Evolutionary conservation across 2,888 invertebrate species (phyloP), one percentile per base, ranked within the genome.

Genomic region (Habrosyne pyritoides): DNA sequence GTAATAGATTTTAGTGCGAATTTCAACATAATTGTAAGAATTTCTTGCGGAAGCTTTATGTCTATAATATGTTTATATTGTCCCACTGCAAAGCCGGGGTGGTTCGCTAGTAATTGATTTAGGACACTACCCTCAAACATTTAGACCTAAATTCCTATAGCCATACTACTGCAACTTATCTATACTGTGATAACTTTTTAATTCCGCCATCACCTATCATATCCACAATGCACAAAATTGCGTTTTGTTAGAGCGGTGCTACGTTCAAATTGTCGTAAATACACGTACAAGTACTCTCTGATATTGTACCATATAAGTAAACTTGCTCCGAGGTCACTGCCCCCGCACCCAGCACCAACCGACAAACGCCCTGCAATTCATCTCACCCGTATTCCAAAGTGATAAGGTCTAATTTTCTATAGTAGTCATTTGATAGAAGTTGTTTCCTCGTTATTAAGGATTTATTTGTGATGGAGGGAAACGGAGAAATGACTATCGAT

Each of bases 271-370:
- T 50, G 50, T 50, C 28, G 6, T 28, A 30, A 21, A 18, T 28
- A 50, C 50, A 18, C 8, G 18, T 42, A 42, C 42, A 42, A 42
- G 42, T 42, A 42, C 55, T 61, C 53, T 60, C 66, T 64, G 66
- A 63, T 62, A 59, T 61, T 62, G 60, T 58, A 65, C 65, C 69
- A 67, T 69, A 64, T 61, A 68, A 55, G 64, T 59, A 59, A 61
- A 65, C 68, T 57, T 57, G 66, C 21, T 62, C 61, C 56, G 62
- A 68, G 69, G 71, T 70, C 63, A 62, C 63, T 71, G 68, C 67
- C 67, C 69, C 61, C 66, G 53, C 55, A 53, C 57, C 56, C 60
- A 53, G 42, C 21, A 53, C 50, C 47, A n/a, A n/a, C 49, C 49
- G 24, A 21, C 22, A 28, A 14, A 10, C 22, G 28, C 18, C 10